Evolutionary conservation across 30 jellyfish, hydroid and myxozoan genomes (phyloP), one percentile per base, ranked within the genome.

Genomic region (Cassiopea xamachana): DNA sequence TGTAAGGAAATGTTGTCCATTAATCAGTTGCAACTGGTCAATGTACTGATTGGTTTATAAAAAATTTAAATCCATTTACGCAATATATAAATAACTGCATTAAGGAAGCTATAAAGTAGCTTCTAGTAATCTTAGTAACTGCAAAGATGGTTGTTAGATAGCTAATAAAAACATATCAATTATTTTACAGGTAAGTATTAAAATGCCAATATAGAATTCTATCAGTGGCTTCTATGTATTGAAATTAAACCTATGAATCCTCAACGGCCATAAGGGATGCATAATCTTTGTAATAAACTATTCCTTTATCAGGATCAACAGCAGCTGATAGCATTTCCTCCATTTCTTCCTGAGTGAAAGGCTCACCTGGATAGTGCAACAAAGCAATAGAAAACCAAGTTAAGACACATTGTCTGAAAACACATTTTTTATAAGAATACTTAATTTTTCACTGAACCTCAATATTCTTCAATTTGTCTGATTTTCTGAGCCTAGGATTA

Each of bases 241-340:
- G 15, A 5, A 64, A 27, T 0, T 2, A 4, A 3, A 64, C 2
- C 19, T 64, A 64, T 7, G 92, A 64, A 51, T 93, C 97, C n/a
- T 88, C 97, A 19, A 89, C 93, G 51, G 93, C 97, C 98, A 93
- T 93, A 10, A 93, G 93, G 18, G 98, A 88, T 8, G 80, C 92
- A 80, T 93, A 93, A 87, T 93, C 98, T 46, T 93, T 93, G 91
- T 93, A 93, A 83, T 83, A 88, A 59, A 93, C 91, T 27, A 85
- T 62, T 44, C 98, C 98, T 93, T 93, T 93, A 83, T 93, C 98
- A 47, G 98, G 98, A 73, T 93, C 98, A 12, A 89, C 97, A 17
- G 98, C 98, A 39, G 98, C 98, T 7, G 97, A 86, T 5, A 93
- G 79, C 98, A 93, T 88, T 80, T 93, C 98, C 43, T 93, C 98